Evolutionary conservation across 53 echinoderm and acorn worm genomes (phyloP), one percentile per base, ranked within the genome.

Genomic region (Glandiceps talaboti): DNA sequence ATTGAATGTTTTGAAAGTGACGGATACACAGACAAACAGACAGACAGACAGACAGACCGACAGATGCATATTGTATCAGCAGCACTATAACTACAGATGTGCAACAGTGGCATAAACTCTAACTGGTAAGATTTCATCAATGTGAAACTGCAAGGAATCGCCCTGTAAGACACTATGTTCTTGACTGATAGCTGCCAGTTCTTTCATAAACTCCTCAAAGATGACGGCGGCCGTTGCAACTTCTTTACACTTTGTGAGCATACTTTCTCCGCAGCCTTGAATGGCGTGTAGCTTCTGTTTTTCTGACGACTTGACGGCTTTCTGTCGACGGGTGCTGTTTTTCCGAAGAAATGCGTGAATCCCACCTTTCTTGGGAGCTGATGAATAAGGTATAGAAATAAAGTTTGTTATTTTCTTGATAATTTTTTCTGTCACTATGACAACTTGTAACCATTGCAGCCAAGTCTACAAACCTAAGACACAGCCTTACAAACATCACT

Each of bases 191-290:
- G 99, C 99, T 0, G 99, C 93, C 82, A 94, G 83, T 74, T 94
- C 99, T 78, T 99, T 99, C 73, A 94, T 31, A 77, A 99, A 99
- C 81, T 99, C 99, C 73, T 99, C 99, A 77, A 99, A 85, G 33
- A 99, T 86, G 30, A 99, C 94, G 10, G 99, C 86, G 26, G 84
- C 76, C 28, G 86, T 83, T 20, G 80, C 82, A 0, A 74, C 32
- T 1, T 83, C 80, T 14, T 30, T 74, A 31, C 29, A 29, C 74
- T 82, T 86, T 14, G 73, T 73, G 6, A 74, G 14, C 28, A 86
- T 75, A n/a, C 85, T 87, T 0, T 82, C 74, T 45, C 91, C 97
- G 14, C 87, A n/a, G 64, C 20, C 64, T 20, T 45, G 86, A 31
- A 93, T 89, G 26, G 88, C 74, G 27, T 89, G 73, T 76, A 99